A percentile compares a stretch with the other conserved stretches of the same genome.
Evolutionary conservation across 1,140 invertebrate genomes (phyloP).

Genomic region (Atta cephalotes): DNA sequence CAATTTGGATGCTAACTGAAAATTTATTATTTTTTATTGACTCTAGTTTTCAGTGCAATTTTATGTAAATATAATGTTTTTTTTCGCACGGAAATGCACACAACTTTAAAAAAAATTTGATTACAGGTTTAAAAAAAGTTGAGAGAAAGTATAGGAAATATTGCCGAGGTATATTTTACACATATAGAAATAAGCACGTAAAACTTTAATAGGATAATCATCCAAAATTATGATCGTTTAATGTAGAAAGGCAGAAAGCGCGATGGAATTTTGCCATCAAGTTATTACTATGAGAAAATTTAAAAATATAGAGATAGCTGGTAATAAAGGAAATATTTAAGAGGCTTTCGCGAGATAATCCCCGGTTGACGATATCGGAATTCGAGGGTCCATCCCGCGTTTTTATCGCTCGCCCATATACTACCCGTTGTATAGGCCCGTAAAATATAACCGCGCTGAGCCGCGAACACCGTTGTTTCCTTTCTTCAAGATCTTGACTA

Average conservation of each 20-base stretch:
- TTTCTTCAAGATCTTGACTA: slow-evolving; percentile 18
- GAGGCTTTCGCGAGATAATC: neutral
- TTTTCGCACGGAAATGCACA: neutral
- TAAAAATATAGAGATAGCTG: slow-evolving; percentile 1
- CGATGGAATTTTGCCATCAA: neutral
- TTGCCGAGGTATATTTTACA: neutral
- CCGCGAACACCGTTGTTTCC: slow-evolving; percentile 19
- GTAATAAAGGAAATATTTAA: slow-evolving; percentile 34
- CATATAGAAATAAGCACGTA: neutral
- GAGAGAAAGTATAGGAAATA: neutral
- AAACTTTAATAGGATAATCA: slow-evolving; percentile 12
- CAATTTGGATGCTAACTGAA: too few relatives aligned
- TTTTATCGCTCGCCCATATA: neutral
- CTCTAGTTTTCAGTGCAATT: neutral
- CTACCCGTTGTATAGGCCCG: neutral
- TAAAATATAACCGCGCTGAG: slow-evolving; percentile 22
- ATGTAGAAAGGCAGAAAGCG: neutral
- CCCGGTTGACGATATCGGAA: neutral
- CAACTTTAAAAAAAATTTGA: neutral
- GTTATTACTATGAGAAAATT: neutral
- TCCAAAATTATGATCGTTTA: slow-evolving; percentile 30
- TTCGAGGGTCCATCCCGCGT: slow-evolving; percentile 36
- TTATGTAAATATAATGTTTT: neutral
- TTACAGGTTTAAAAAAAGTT: neutral
- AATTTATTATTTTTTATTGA: neutral